phyloP scores from a whole-genome alignment of 2,888 invertebrate genomes.

The Andrena praecox region DNA sequence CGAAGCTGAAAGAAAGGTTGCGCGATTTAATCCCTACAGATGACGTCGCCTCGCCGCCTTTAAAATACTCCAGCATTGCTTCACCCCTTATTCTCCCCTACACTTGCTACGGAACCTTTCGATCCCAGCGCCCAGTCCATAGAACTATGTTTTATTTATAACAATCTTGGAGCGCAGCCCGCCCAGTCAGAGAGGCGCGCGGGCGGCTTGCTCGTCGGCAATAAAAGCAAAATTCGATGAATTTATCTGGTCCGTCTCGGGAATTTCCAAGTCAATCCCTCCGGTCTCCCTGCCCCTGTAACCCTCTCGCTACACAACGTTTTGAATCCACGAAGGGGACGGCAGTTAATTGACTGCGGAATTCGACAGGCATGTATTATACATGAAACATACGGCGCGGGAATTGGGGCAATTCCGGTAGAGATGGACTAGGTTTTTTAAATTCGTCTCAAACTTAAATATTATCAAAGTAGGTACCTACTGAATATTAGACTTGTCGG shows the following conservation, averaged over 20 bases:
- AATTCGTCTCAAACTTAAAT: too few species aligned
- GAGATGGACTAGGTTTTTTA: too few species aligned
- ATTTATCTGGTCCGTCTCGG: slow-evolving; percentile 33
- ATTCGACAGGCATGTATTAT: not conserved
- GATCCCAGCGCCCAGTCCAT: not conserved
- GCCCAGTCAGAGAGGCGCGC: slow-evolving; percentile 9
- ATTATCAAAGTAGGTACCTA: too few species aligned
- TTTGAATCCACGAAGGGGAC: not conserved
- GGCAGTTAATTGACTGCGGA: slow-evolving; percentile 3
- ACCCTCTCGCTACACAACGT: not conserved
- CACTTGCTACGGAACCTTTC: not conserved
- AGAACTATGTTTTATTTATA: slow-evolving; percentile 53
- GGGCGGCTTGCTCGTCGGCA: slow-evolving; percentile 9
- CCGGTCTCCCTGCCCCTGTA: not conserved
- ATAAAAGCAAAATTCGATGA: slow-evolving; percentile 47
- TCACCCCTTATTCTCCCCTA: not conserved
- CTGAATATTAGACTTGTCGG: too few species aligned
- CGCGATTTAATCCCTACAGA: too few species aligned
- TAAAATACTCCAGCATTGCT: too few species aligned
- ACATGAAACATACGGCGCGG: not conserved
- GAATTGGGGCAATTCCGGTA: not conserved
- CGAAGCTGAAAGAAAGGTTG: too few species aligned
- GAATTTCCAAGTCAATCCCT: slow-evolving; percentile 46
- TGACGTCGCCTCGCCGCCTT: too few species aligned
- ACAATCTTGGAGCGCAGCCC: slow-evolving; percentile 17